These are phyloP conservation scores for Gallinago paraguaiae DNA, from an alignment of 2,113 vertebrate species.

Conservation along the genomic window DNA sequence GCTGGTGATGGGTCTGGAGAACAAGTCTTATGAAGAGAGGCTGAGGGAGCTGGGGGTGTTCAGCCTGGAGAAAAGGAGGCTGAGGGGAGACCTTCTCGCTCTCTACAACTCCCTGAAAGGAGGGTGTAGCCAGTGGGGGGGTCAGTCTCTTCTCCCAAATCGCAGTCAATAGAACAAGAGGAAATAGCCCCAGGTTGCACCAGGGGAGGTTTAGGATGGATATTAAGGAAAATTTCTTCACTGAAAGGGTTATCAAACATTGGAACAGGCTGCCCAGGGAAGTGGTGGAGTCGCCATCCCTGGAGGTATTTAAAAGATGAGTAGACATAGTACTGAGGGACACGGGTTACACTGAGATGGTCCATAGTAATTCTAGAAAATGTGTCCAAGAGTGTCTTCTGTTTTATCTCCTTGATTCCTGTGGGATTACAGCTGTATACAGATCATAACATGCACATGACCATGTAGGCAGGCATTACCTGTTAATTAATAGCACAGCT, in stretches of 20 bases:
- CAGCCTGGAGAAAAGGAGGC: neutral
- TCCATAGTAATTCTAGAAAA: neutral
- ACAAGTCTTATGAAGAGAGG: neutral
- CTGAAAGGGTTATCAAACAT: neutral
- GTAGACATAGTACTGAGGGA: neutral
- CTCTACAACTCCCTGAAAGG: neutral
- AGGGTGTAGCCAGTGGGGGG: no score
- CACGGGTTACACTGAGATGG: no score
- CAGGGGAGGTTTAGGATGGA: neutral
- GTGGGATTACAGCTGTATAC: neutral
- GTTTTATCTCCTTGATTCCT: neutral
- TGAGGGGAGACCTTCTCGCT: neutral
- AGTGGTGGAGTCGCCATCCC: neutral
- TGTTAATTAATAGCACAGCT: fast-evolving
- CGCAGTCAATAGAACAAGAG: neutral
- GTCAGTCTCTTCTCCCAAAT: neutral
- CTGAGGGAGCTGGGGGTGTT: no score
- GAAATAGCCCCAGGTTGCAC: neutral
- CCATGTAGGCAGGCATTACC: neutral
- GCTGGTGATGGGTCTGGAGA: neutral
- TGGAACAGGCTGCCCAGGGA: neutral
- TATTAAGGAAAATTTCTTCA: neutral
- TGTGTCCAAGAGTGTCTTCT: neutral
- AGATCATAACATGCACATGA: fast-evolving
- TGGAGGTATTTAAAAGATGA: neutral